Conservation (phyloP, 2,797 vertebrate species). For the Sciurus vulgaris region DNA sequence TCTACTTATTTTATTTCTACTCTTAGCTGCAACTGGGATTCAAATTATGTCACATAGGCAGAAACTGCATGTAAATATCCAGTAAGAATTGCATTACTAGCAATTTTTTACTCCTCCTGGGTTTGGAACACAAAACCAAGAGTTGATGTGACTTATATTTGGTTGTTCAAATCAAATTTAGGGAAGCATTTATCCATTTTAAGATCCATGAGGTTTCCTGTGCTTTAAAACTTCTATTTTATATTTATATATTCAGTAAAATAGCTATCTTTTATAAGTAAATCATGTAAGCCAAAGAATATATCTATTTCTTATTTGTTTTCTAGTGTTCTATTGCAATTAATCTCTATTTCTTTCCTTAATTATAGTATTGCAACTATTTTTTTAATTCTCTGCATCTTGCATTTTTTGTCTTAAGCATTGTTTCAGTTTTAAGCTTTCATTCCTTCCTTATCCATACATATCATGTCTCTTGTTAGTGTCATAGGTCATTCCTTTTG, state of each 20-base stretch:
- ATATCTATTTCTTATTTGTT: conserved; percentile 21
- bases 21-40: conserved; percentile 48
- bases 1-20: conserved; percentile 48
- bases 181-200: conserved; percentile 66
- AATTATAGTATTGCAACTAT: not conserved
- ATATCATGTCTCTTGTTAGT: not conserved
- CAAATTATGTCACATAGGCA: conserved; percentile 63
- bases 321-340: not conserved
- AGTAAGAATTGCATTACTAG: conserved; percentile 42
- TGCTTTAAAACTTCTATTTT: conserved; percentile 43
- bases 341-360: conserved; percentile 7
- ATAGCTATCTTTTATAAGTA: conserved; percentile 25
- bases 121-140: conserved; percentile 26
- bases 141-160: conserved; percentile 59
- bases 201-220: conserved; percentile 52
- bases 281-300: not conserved
- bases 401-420: not conserved
- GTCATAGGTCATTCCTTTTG: not conserved
- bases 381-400: not conserved
- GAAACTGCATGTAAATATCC: conserved; percentile 64
- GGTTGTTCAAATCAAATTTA: conserved; percentile 75
- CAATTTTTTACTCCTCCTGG: conserved; percentile 32
- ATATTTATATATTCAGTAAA: not conserved
- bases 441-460: not conserved
- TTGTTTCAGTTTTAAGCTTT: not conserved